Base-by-base conservation (phyloP, 2,113 vertebrate genomes). In the pig (Sus scrofa) region DNA sequence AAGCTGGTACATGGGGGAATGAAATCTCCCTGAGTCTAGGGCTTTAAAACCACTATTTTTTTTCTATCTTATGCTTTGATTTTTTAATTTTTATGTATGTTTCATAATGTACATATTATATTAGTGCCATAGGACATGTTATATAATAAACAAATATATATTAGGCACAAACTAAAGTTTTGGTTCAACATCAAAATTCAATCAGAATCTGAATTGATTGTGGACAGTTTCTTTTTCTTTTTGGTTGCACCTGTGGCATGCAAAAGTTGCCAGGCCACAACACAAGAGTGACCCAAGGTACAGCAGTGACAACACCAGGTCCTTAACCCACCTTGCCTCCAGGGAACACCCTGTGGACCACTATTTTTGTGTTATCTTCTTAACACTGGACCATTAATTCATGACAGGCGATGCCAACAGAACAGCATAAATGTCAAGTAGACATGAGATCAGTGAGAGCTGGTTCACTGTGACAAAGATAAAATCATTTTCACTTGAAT, bases 401-500 rank as follows among this genome's bases (percentile, higher is more conserved):
- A n/a, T 37, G 27, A 78, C 27, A 22, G 10, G 1, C 50, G 18
- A 92, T 5, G 4, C 32, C 32, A 56, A 15, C 6, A 71, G 27
- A 90, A 22, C 30, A 75, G 56, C 19, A 15, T 7, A 50, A 81
- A 74, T 77, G 81, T 86, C 62, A 71, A 63, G 75, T 67, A 85
- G 68, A 75, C 85, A 78, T 77, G 62, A 91, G 84, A 79, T 79
- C 74, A 91, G 32, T 26, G 74, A 74, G 77, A 95, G 58, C 39
- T 20, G 10, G 7, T 54, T 7, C 44, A 15, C 70, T 74, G 56
- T 90, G 65, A 60, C 74, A 83, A 95, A 93, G 62, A 60, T 86
- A 93, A 95, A 93, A 73, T 65, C 94, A 73, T 90, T 97, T 94
- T 94, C 86, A 93, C 87, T 74, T 94, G 89, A 96, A 50, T n/a